Evolutionary conservation across 30 jellyfish, hydroid and myxozoan genomes (phyloP), one percentile per base, ranked within the genome.

Genomic region (Chrysaora quinquecirrha): DNA sequence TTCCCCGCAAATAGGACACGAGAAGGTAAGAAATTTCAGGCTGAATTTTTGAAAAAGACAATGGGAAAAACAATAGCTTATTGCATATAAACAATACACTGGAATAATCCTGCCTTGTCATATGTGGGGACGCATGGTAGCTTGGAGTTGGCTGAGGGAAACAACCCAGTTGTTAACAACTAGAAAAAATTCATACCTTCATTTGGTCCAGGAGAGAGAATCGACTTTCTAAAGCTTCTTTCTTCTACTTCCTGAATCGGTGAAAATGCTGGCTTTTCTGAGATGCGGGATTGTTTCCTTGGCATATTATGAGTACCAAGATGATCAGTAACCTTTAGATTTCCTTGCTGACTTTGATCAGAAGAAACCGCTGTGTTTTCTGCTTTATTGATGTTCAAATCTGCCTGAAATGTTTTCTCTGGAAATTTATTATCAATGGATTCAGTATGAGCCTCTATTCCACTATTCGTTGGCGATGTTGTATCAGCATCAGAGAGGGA

Each of bases 231-330:
- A 21, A 58, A 71, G 22, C 76, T 62, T 10, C 75, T 77, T 71
- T 87, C 96, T 28, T 87, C 92, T 11, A 87, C 92, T 60, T 87
- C 96, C 22, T 76, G 78, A 24, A 87, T 87, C 3, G 96, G 96
- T 32, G 96, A 87, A 71, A 87, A 87, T 20, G 89, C 83, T 3
- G 96, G 96, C 28, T 87, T 80, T 23, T 76, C 96, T 22, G 96
- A 65, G 3, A 87, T 65, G 14, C 54, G 29, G 18, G 78, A 34
- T 20, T 38, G 85, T 12, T 61, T 63, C 84, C 30, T 84, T 47
- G 52, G 7, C 64, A 14, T 43, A 77, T 34, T 62, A 50, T 10
- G 89, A 30, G 12, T 34, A 77, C 10, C 4, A 34, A 9, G 43
- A 22, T 19, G 7, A 18, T 56, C 64, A 50, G 30, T 63, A 0